phyloP scores from a whole-genome alignment of 2,113 vertebrate species.

The Picathartes gymnocephalus region DNA sequence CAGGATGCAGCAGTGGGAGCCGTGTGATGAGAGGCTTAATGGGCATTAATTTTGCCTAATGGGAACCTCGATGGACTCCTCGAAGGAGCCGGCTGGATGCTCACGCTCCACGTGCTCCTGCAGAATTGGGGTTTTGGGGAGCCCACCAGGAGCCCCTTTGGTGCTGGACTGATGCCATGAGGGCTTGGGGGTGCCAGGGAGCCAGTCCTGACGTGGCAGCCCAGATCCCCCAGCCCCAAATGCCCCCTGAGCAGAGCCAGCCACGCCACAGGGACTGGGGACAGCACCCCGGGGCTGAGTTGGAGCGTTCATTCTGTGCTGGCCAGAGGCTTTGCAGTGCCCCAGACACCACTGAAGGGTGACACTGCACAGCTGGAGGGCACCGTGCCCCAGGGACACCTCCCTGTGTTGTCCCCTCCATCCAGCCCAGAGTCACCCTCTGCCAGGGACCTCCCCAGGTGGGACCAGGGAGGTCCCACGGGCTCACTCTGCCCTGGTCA shows the following conservation, averaged over 20 bases:
- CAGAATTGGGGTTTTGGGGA: neutral
- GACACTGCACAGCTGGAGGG: neutral
- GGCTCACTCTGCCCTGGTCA: neutral
- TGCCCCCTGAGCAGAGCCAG: neutral
- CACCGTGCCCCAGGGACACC: neutral
- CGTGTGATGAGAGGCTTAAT: neutral
- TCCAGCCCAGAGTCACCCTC: neutral
- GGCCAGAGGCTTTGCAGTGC: neutral
- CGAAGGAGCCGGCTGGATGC: neutral
- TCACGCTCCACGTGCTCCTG: fast-evolving
- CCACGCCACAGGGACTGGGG: neutral
- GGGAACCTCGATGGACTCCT: neutral
- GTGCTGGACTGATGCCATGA: neutral
- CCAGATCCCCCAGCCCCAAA: neutral
- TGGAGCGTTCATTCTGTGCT: neutral
- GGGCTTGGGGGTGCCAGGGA: neutral
- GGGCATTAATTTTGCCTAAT: neutral
- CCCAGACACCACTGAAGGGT: neutral
- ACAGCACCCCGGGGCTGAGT: neutral
- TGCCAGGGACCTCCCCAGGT: neutral
- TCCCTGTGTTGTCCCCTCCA: neutral
- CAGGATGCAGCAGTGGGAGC: constrained; percentile 15
- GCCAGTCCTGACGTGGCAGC: neutral
- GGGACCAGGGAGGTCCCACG: neutral
- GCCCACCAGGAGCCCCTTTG: too few species aligned